Evolutionary conservation across 2,797 vertebrate species (phyloP).

Genomic region (Ciconia nigra): DNA sequence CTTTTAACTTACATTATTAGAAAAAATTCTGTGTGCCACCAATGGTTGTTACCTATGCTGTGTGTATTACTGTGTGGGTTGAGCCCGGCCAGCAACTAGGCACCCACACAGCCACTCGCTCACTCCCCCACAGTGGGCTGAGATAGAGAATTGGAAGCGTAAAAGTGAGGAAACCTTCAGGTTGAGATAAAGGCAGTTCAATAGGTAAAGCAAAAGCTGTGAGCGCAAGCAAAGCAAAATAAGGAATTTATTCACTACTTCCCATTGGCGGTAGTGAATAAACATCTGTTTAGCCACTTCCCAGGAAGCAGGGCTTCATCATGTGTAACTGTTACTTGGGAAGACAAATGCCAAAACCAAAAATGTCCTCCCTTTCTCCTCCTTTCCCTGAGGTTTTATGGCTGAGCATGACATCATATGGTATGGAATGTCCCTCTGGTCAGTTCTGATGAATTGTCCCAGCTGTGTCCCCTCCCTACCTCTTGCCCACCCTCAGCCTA

Average conservation of each 20-base stretch:
- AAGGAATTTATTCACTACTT: neutral
- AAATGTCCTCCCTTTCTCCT: neutral
- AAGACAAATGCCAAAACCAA: neutral
- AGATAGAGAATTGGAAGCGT: neutral
- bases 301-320: neutral
- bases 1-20: neutral
- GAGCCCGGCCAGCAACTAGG: neutral
- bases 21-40: neutral
- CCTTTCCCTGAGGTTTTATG: neutral
- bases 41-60: neutral
- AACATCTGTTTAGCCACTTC: neutral
- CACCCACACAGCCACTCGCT: neutral
- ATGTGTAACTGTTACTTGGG: rapidly evolving
- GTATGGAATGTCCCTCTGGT: neutral
- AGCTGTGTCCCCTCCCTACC: neutral
- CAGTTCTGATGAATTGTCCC: neutral
- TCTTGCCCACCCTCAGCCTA: neutral
- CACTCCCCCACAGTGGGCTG: too few species aligned
- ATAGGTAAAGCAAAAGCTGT: neutral
- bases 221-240: neutral
- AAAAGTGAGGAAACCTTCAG: neutral
- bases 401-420: rapidly evolving
- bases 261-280: neutral
- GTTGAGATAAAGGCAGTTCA: neutral
- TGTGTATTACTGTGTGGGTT: too few species aligned